Evolutionary conservation across 2,888 invertebrate genomes (phyloP).

Genomic region (Agrochola circellaris): DNA sequence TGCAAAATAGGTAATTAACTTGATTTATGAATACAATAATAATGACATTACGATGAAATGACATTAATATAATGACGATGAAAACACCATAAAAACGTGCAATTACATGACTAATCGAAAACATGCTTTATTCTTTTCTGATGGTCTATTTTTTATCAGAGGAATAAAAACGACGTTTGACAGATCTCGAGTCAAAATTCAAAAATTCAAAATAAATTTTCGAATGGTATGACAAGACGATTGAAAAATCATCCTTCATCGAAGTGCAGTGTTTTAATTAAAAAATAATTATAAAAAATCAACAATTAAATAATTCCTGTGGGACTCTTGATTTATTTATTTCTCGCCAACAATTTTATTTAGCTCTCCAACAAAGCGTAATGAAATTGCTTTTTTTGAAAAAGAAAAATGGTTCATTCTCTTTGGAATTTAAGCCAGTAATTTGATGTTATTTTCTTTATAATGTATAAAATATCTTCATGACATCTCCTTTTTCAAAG

Average conservation of each 20-base stretch:
- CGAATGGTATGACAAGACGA: too few relatives aligned
- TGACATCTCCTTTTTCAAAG: neutral
- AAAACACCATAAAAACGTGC: conserved; percentile 19
- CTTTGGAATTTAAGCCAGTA: conserved; percentile 19
- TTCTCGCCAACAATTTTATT: neutral
- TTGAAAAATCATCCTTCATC: neutral
- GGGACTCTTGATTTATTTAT: neutral
- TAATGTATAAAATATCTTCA: neutral
- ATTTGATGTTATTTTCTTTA: conserved; percentile 11
- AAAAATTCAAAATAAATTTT: neutral
- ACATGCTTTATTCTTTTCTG: neutral
- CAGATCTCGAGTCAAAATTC: neutral
- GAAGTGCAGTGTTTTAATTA: neutral
- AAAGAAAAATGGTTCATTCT: conserved; percentile 3
- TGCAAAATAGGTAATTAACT: conserved; percentile 43
- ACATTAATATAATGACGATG: conserved; percentile 32
- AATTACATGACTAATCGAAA: conserved; percentile 18
- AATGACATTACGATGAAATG: conserved; percentile 32
- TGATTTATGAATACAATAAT: conserved; percentile 36
- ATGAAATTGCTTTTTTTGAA: conserved; percentile 22
- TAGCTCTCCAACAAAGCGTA: conserved; percentile 6
- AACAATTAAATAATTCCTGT: neutral
- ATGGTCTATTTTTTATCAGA: neutral
- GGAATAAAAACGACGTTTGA: neutral
- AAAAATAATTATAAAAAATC: neutral